Base-by-base conservation (phyloP, 1,140 invertebrate species). In the Drosophila burlai region DNA sequence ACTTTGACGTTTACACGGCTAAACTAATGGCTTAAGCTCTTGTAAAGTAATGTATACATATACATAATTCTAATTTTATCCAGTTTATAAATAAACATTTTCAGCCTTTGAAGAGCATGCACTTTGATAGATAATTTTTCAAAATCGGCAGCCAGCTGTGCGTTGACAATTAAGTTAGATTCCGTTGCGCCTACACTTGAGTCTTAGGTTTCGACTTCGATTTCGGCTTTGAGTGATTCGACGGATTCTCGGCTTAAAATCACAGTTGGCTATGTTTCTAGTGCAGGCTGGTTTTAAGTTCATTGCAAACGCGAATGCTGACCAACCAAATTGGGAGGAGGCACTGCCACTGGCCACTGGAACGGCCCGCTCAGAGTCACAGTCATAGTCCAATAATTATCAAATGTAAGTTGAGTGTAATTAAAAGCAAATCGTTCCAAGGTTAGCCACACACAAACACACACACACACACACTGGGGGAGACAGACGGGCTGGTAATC, bases 341-440 rank as follows among this genome's bases (percentile, higher is more conserved):
- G 58, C 29, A 40, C 18, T 46, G 18, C 4, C 69, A n/a, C 43
- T 21, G 49, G 59, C 34, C 69, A n/a, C 43, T 16, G 54, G 60
- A 24, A 50, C 43, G 50, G 2, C 43, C 63, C 59, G 31, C 26
- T 40, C 50, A 62, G 45, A 42, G 47, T 45, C 58, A 63, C 77
- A 82, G 76, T 85, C 83, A 82, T 73, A 86, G 83, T 87, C 83
- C 84, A 87, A 80, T 87, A 87, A 87, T 80, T 83, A 83, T 80
- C 60, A 69, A 82, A 83, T 65, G 64, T 80, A 62, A 72, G 63
- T 59, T 60, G 54, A 26, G 40, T 49, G 67, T 77, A 87, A 87
- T 87, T 87, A 87, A 87, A 87, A 67, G 72, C 62, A 34, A 76
- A 69, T 46, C 42, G 80, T 66, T 80, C 52, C 76, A 87, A 87